These are phyloP conservation scores for Damaliscus lunatus DNA, from an alignment of 2,113 vertebrate species.

Conservation along the genomic window DNA sequence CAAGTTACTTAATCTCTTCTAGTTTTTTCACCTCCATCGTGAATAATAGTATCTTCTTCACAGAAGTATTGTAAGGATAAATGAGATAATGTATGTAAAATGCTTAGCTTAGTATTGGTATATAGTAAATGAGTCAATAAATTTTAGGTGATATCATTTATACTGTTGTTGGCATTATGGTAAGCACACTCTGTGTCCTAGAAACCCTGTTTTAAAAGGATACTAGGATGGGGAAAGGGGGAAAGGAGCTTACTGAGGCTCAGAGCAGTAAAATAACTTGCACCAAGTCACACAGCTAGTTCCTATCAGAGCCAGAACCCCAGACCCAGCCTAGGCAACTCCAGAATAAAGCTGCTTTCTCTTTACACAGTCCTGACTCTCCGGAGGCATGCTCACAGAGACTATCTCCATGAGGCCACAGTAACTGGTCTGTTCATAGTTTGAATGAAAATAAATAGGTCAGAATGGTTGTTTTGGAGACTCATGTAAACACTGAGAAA, in stretches of 20 bases:
- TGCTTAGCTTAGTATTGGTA: neutral
- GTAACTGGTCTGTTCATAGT: neutral
- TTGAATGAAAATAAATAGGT: conserved; percentile 40
- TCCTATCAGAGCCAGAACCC: neutral
- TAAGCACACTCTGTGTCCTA: neutral
- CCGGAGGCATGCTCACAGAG: neutral
- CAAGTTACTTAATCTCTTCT: neutral
- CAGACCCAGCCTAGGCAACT: neutral
- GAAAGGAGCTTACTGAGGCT: neutral
- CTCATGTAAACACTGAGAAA: conserved; percentile 20
- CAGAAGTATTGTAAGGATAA: neutral
- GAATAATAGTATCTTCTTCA: neutral
- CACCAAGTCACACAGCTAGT: neutral
- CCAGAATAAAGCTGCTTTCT: neutral
- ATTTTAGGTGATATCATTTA: neutral
- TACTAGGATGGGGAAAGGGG: neutral
- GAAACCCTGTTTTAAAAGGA: neutral
- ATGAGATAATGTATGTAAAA: neutral
- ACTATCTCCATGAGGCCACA: neutral
- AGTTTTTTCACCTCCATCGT: neutral
- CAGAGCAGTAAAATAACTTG: neutral
- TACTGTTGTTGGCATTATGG: neutral
- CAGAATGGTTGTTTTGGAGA: conserved; percentile 20
- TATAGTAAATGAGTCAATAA: neutral
- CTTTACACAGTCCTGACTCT: neutral